Base-by-base conservation (phyloP, 2,888 invertebrate species). In the Drosophila neoperkinsi region DNA sequence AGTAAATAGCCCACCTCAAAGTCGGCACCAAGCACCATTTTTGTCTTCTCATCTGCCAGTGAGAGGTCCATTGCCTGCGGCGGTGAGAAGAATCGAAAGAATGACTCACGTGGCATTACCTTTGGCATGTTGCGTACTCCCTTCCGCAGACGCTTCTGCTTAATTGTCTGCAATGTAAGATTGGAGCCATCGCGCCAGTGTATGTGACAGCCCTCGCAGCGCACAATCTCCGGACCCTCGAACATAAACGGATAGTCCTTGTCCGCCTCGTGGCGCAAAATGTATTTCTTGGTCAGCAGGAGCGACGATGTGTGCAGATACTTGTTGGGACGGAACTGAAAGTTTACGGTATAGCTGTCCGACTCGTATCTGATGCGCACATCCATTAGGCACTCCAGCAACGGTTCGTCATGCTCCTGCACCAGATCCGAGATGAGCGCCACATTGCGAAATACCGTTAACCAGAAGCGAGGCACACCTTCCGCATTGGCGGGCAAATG, bases 371-470 rank as follows among this genome's bases (percentile, higher is more conserved):
- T 55, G 13, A 87, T 72, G 25, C 87, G 77, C 30, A 88, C 76
- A 41, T 87, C 87, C 16, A 56, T 9, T 43, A 87, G 68, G 11
- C 63, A 76, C 61, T 82, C 81, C 0, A 87, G 79, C 66, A 87
- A 50, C 7, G 79, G 77, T 52, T 88, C 87, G 28, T 87, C 88
- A 31, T 88, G 82, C 25, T 84, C 81, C 66, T 88, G 79, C 25
- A 87, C 82, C 21, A 82, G 52, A 49, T 86, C 86, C 7, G 87
- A 88, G 30, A 87, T 81, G 21, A 81, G 55, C 0, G 82, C 36
- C 13, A 87, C 84, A 71, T 88, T 87, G 10, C 85, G 87, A 33
- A 88, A 88, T 6, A 87, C 82, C 7, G 79, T 84, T n/a, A 87
- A 55, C 87, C 87, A 87, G 34, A 87, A 87, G 1, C 81, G 77